phyloP scores from a whole-genome alignment of 1,140 invertebrate genomes.

The Delia radicum region DNA sequence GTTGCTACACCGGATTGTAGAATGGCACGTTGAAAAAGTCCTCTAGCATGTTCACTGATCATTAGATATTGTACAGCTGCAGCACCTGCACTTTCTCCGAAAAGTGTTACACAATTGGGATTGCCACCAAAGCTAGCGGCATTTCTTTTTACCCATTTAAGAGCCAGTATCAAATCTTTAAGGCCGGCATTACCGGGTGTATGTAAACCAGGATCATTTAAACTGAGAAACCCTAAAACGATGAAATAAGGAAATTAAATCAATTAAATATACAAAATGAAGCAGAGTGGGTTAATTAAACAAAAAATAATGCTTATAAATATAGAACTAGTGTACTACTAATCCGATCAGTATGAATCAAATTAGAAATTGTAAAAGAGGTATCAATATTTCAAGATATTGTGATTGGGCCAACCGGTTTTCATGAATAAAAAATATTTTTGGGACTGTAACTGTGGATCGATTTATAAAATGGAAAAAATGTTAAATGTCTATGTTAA shows the following conservation, averaged over 20 bases:
- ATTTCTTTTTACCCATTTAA: conserved; percentile 62
- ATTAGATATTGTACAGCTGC: conserved; percentile 57
- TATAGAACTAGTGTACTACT: not conserved
- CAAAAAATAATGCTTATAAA: not conserved
- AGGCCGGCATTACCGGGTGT: conserved; percentile 34
- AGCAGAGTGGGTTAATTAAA: no score
- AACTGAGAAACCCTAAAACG: conserved; percentile 24
- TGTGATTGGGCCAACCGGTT: no score
- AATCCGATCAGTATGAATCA: no score
- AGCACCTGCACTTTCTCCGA: conserved; percentile 50
- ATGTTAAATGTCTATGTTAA: no score
- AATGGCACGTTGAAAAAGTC: conserved; percentile 43
- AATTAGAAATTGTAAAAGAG: no score
- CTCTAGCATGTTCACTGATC: conserved; percentile 55
- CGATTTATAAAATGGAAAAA: no score
- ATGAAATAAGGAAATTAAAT: no score
- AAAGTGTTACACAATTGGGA: conserved; percentile 47
- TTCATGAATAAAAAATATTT: no score
- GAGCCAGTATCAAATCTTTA: conserved; percentile 50
- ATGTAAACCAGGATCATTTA: conserved; percentile 39
- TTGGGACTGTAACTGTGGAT: no score
- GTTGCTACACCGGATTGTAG: conserved; percentile 58
- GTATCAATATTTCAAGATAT: no score
- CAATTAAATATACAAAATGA: no score
- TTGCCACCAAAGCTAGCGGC: conserved; percentile 58